Evolutionary conservation across 92 coral and sea anemone genomes (phyloP).

Genomic region (Porites divaricata): DNA sequence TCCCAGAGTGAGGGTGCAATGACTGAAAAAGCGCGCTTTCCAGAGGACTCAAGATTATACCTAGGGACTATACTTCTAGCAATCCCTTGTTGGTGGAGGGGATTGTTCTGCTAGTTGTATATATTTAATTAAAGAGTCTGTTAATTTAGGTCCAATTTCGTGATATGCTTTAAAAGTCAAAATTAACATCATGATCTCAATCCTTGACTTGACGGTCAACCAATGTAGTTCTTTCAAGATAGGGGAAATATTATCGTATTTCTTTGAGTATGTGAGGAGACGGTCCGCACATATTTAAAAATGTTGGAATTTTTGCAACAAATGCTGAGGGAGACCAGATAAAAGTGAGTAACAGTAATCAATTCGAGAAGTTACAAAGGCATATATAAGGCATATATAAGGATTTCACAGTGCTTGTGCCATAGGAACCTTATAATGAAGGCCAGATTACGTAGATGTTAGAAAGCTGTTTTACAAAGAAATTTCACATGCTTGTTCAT

Average conservation of each 20-base stretch:
- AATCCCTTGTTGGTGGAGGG: conserved; percentile 1
- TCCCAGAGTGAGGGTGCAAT: no score
- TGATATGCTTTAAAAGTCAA: no score
- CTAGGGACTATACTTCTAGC: conserved; percentile 27
- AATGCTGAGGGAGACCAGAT: conserved; percentile 33
- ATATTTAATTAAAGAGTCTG: conserved; percentile 8
- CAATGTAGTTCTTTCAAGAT: conserved; percentile 36
- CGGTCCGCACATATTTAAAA: conserved; percentile 41
- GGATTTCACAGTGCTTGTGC: conserved; percentile 31
- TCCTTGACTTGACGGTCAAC: conserved; percentile 12
- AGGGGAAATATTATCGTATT: conserved; percentile 26
- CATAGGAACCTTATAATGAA: conserved; percentile 33
- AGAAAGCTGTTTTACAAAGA: conserved; percentile 37
- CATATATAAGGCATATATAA: conserved; percentile 45
- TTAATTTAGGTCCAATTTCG: no score
- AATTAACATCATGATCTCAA: no score
- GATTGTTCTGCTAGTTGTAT: conserved; percentile 11
- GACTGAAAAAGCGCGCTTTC: no score
- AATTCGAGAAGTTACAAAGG: conserved; percentile 24
- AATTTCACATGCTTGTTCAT: conserved; percentile 37
- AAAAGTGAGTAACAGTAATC: conserved; percentile 14
- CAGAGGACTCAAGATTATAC: not conserved
- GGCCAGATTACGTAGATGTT: conserved; percentile 29
- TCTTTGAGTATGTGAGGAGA: conserved; percentile 28
- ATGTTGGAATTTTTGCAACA: conserved; percentile 5